Base-by-base conservation (phyloP, 2,888 invertebrate species). In the Mycalesis mineus region DNA sequence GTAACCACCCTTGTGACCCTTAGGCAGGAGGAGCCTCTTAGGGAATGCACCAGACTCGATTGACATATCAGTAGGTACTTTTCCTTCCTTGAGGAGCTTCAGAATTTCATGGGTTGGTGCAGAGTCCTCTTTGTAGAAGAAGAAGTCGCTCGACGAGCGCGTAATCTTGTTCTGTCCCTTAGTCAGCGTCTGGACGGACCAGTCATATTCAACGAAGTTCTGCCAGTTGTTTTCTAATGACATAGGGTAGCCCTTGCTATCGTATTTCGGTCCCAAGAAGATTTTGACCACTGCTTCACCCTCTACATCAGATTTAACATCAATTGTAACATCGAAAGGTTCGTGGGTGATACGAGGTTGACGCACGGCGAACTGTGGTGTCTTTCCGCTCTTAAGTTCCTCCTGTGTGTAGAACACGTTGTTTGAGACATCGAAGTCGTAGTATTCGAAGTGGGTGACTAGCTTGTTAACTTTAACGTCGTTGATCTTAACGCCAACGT, bases 261-360 rank as follows among this genome's bases (percentile, higher is more conserved):
- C 92, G 71, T 91, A 92, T 78, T 93, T 94, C 7, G 95, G 95
- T 63, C 93, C 94, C 37, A 94, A 69, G 90, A 92, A 95, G 22
- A 94, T 80, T 66, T 92, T 92, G 56, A 95, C 77, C 11, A 91
- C 86, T 1, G 91, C 93, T 60, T 92, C 90, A 37, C 82, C 82
- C 7, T 87, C 80, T 62, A 91, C 88, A 51, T 93, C 92, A 55
- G 94, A 91, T 55, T 90, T 88, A 15, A 95, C 79, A 41, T 91
- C 83, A 65, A 94, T 78, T 58, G 88, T 89, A 63, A 93, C 88
- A 56, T 84, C 88, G 89, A 94, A 95, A 1, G 91, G 90, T 62
- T 93, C 92, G 84, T 94, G 93, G 81, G 94, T 93, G 36, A 95
- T 83, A 66, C 95, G 93, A 64, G 92, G 89, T 75, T 95, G 94